These are phyloP conservation scores for Periophthalmus magnuspinnatus DNA, from an alignment of 2,797 vertebrate species.

Conservation along the genomic window DNA sequence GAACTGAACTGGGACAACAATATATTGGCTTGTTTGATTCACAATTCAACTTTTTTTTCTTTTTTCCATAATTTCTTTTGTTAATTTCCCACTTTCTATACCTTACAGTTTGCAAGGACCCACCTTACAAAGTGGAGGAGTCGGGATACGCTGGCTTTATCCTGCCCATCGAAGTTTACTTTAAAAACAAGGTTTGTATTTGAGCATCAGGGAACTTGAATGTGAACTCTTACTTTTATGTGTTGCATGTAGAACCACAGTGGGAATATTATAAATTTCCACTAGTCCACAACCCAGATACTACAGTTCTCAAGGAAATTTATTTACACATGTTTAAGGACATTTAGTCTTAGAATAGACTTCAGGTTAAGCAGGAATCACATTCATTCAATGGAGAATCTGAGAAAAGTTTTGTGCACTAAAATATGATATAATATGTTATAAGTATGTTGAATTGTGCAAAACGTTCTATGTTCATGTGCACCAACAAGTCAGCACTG, in stretches of 20 bases:
- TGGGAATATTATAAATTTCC: neutral
- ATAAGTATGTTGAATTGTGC: too few species aligned
- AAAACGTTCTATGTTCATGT: too few species aligned
- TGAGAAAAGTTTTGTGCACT: too few species aligned
- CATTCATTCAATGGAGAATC: too few species aligned
- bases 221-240: neutral
- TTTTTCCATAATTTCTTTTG: neutral
- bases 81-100: conserved; percentile 28
- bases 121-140: conserved; percentile 98
- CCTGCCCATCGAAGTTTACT: conserved; percentile 98
- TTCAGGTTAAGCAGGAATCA: too few species aligned
- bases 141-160: conserved; percentile 99
- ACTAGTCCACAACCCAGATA: neutral
- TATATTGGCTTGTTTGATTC: neutral
- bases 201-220: neutral
- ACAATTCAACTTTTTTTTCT: neutral
- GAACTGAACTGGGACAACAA: neutral
- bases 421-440: too few species aligned
- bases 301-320: neutral
- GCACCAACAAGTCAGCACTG: too few species aligned
- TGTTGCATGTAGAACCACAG: neutral
- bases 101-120: conserved; percentile 94
- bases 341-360: neutral
- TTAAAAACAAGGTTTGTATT: conserved; percentile 92
- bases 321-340: too few species aligned